Base-by-base conservation (phyloP, 2,113 vertebrate genomes). In the Piliocolobus tephrosceles region DNA sequence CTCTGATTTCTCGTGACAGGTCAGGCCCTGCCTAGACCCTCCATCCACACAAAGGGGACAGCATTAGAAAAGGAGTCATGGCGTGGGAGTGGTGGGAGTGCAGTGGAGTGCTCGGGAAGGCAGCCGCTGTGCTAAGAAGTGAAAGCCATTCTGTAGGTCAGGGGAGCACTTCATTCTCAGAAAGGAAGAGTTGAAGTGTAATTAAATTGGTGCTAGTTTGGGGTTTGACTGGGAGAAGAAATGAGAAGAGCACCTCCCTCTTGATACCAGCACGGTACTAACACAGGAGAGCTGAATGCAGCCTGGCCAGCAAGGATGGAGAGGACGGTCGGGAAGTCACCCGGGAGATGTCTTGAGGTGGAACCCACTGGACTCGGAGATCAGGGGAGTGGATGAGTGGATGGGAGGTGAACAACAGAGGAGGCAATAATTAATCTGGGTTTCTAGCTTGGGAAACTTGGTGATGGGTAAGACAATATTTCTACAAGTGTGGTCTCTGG, bases 381-480 rank as follows among this genome's bases (percentile, higher is more conserved):
- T 16, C 2, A 27, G n/a, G 35, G 2, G 35, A 57, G 16, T n/a
- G 16, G 5, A 1, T 3, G 2, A 10, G 6, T 10, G 3, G 0
- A 3, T 1, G 22, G 40, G 30, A 16, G 5, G 10, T 13, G 82
- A 40, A 25, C 3, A 14, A 38, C 10, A 18, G 43, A 11, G 78
- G 20, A n/a, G 50, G 11, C 47, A 45, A 32, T 32, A 14, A 10
- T 13, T 7, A 47, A 22, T 9, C 1, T 11, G n/a, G 25, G 8
- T 25, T 73, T 75, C 55, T 35, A 25, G 40, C 47, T 27, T 66
- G 47, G 57, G 64, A 61, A n/a, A 9, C 64, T 30, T n/a, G 35
- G 38, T 27, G 12, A 35, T 2, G 9, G 6, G 32, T 17, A 16
- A 75, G 79, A 7, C 5, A 1, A 0, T 18, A 0, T 2, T 20